A percentile compares a stretch with the other conserved stretches of the same genome.
Conservation (phyloP, 2,888 invertebrate species). For the Charanyca ferruginea region DNA sequence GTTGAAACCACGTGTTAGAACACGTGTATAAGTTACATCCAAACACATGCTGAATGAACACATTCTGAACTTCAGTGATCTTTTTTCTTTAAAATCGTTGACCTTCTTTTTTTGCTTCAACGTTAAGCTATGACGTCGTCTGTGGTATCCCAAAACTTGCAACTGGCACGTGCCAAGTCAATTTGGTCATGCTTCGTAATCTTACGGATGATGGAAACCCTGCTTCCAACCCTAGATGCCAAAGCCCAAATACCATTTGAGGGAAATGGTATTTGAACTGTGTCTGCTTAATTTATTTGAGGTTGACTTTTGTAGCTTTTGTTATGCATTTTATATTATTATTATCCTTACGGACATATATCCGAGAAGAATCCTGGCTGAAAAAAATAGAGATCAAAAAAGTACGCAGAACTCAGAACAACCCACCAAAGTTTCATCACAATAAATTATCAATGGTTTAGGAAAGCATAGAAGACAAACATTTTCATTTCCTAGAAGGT, state of each 20-base stretch:
- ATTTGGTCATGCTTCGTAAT: constrained; percentile 41
- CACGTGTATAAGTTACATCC: constrained; percentile 41
- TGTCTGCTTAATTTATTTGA: neutral
- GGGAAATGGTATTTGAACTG: neutral
- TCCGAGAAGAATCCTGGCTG: too few species aligned
- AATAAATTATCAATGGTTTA: too few species aligned
- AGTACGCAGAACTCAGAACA: too few species aligned
- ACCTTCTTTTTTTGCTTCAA: constrained; percentile 25
- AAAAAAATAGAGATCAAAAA: too few species aligned
- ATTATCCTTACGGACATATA: too few species aligned
- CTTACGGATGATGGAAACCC: constrained; percentile 18
- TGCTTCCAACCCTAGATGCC: constrained; percentile 6
- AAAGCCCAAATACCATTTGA: constrained; percentile 12
- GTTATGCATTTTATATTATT: too few species aligned
- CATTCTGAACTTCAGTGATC: constrained; percentile 36
- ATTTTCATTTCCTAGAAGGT: too few species aligned
- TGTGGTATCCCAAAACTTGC: constrained; percentile 17
- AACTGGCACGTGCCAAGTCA: constrained; percentile 50
- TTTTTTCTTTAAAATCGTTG: constrained; percentile 16
- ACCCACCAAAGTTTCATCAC: too few species aligned
- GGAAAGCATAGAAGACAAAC: too few species aligned
- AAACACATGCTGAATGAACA: constrained; percentile 42
- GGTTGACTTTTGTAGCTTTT: neutral
- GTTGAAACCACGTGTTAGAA: constrained; percentile 47
- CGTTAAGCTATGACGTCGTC: constrained; percentile 1